Conservation (phyloP, 2,113 vertebrate genomes). For the Vicugna pacos region DNA sequence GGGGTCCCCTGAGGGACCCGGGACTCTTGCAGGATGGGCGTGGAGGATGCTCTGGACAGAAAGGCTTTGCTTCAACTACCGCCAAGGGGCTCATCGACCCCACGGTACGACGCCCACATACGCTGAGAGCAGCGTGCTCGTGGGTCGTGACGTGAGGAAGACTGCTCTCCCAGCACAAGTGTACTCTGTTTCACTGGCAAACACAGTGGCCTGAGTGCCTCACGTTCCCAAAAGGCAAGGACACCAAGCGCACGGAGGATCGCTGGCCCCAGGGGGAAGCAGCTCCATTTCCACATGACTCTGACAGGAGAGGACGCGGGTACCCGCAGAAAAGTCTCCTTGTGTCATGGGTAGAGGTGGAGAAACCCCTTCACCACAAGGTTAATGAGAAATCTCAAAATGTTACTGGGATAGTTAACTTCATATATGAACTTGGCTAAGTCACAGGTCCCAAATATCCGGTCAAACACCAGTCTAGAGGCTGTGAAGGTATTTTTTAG, state of each 20-base stretch:
- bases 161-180: not conserved
- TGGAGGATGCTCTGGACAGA: rapidly evolving
- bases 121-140: rapidly evolving
- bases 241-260: rapidly evolving
- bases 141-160: rapidly evolving
- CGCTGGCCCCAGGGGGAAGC: not conserved
- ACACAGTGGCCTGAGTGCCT: rapidly evolving
- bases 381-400: not conserved
- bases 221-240: not conserved
- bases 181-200: not conserved
- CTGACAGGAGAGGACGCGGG: not conserved
- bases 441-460: too few species aligned
- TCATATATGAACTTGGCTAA: not conserved
- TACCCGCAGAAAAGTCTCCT: not conserved
- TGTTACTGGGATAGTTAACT: not conserved
- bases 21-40: rapidly evolving
- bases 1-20: rapidly evolving
- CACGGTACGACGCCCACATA: rapidly evolving
- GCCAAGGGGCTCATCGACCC: rapidly evolving
- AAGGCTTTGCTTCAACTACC: not conserved
- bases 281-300: rapidly evolving
- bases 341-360: rapidly evolving
- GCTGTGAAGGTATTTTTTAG: not conserved
- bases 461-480: not conserved
- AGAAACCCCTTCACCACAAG: not conserved